Evolutionary conservation across 2,113 vertebrate species (phyloP).

Genomic region (Platysteira castanea): DNA sequence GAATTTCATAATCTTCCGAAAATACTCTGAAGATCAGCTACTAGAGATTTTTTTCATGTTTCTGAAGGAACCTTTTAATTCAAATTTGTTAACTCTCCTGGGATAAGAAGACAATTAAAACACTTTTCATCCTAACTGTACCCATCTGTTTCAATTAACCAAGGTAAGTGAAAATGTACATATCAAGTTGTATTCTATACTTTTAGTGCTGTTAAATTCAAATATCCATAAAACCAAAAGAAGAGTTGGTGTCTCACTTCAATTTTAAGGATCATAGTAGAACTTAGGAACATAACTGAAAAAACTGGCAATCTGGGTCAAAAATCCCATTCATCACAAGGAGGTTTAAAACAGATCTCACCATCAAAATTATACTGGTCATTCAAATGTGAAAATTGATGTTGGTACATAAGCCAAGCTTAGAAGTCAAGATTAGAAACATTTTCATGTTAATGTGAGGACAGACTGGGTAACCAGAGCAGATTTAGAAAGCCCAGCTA

Average conservation of each 20-base stretch:
- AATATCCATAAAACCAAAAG: neutral
- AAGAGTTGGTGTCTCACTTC: neutral
- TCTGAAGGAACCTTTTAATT: neutral
- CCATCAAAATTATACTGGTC: neutral
- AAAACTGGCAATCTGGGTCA: neutral
- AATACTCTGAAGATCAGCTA: neutral
- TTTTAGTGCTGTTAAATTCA: neutral
- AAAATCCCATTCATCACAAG: neutral
- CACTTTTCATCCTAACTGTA: neutral
- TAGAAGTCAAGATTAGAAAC: neutral
- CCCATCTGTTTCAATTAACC: neutral
- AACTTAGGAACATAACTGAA: neutral
- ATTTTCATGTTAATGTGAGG: neutral
- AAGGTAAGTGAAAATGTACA: neutral
- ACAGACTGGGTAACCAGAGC: neutral
- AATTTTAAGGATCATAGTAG: neutral
- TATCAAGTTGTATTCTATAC: neutral
- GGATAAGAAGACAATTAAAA: neutral
- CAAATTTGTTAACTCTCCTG: neutral
- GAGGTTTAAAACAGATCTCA: neutral
- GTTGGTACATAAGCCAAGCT: neutral
- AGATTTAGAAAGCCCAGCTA: neutral
- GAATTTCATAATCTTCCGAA: neutral
- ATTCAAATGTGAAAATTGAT: neutral
- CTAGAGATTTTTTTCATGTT: neutral